Conservation (phyloP, 2,888 invertebrate genomes). For the Venusia cambrica region DNA sequence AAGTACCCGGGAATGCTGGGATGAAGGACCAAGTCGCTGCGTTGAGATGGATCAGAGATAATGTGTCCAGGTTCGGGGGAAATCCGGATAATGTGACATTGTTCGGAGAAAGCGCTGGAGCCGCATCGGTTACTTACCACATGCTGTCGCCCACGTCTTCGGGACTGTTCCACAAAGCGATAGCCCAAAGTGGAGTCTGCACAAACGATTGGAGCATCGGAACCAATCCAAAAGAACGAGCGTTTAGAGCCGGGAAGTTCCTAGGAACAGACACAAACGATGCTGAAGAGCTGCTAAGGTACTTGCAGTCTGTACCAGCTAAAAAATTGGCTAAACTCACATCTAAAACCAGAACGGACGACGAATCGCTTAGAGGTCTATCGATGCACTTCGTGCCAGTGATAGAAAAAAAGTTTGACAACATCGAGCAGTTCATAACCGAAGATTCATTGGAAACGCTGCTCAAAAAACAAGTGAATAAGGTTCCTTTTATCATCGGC, state of each 20-base stretch:
- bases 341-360: constrained; percentile 36
- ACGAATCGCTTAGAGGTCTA: constrained; percentile 44
- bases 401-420: constrained; percentile 47
- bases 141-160: constrained; percentile 11
- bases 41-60: constrained; percentile 61
- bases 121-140: constrained; percentile 35
- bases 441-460: constrained; percentile 42
- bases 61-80: constrained; percentile 67
- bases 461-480: constrained; percentile 37
- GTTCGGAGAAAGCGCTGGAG: constrained; percentile 70
- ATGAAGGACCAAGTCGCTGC: constrained; percentile 67
- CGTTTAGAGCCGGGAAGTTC: constrained; percentile 10
- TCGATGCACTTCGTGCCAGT: constrained; percentile 49
- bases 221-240: constrained; percentile 6
- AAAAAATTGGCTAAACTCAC: constrained; percentile 38
- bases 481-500: constrained; percentile 49
- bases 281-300: constrained; percentile 6
- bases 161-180: constrained; percentile 58
- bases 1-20: constrained; percentile 67
- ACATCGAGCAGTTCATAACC: constrained; percentile 44
- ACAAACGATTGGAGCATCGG: constrained; percentile 10
- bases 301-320: constrained; percentile 1
- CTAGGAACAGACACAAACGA: constrained; percentile 12
- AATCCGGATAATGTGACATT: constrained; percentile 62
- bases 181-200: constrained; percentile 55